Conservation (phyloP, 1,140 invertebrate genomes). For the Coptotermes formosanus region DNA sequence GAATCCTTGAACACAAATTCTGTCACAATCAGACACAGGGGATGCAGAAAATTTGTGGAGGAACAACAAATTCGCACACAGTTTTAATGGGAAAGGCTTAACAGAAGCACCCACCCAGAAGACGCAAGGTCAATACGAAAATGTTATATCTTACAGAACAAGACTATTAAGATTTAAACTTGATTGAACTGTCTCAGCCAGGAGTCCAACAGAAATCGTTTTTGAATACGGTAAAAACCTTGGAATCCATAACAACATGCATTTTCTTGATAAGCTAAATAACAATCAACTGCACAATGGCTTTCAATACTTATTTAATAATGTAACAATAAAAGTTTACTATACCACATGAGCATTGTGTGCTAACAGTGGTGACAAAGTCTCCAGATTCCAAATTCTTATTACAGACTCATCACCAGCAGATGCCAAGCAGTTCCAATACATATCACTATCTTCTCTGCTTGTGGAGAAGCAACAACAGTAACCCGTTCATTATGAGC, state of each 20-base stretch:
- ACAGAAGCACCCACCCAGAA: too few species aligned
- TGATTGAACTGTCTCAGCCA: neutral
- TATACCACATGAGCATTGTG: conserved; percentile 55
- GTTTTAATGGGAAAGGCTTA: too few species aligned
- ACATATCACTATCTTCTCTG: conserved; percentile 50
- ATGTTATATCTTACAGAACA: neutral
- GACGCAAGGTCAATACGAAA: too few species aligned
- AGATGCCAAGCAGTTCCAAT: conserved; percentile 50
- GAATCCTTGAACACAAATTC: too few species aligned
- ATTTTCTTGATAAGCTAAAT: too few species aligned
- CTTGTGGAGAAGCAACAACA: conserved; percentile 55
- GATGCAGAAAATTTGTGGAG: too few species aligned
- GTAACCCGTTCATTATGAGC: conserved; percentile 50
- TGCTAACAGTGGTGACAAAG: conserved; percentile 41
- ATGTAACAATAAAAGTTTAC: conserved; percentile 37
- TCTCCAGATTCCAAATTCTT: conserved; percentile 62
- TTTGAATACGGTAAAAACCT: neutral
- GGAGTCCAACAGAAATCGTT: conserved; percentile 46
- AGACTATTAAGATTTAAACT: neutral
- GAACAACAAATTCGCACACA: too few species aligned
- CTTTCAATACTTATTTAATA: conserved; percentile 43
- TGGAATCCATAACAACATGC: too few species aligned
- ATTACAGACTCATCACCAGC: conserved; percentile 58
- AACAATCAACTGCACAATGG: conserved; percentile 39
- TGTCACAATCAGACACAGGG: too few species aligned